These are phyloP conservation scores for Mythimna lalbum DNA, from an alignment of 2,888 invertebrate species.

Conservation along the genomic window DNA sequence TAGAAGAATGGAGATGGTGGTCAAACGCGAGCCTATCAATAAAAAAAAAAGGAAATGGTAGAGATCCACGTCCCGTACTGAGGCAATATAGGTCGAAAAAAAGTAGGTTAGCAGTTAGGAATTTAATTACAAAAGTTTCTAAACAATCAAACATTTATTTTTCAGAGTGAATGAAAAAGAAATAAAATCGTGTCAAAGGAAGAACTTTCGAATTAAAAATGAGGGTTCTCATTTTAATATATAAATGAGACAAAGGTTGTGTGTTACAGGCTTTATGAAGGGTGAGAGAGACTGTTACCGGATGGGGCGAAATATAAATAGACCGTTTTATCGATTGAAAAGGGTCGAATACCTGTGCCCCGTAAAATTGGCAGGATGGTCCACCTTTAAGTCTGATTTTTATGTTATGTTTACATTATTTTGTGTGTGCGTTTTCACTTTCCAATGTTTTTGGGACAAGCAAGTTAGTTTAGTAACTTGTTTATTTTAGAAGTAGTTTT, in stretches of 20 bases:
- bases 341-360: constrained; percentile 41
- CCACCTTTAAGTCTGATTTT: constrained; percentile 26
- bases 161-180: background rate
- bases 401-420: constrained; percentile 37
- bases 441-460: background rate
- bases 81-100: too few relatives aligned
- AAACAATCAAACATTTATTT: background rate
- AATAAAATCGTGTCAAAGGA: too few relatives aligned
- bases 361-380: constrained; percentile 44
- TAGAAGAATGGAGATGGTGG: too few relatives aligned
- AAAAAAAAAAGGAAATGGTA: too few relatives aligned
- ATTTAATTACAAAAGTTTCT: background rate
- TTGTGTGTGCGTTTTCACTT: constrained; percentile 27
- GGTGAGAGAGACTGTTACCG: constrained; percentile 49
- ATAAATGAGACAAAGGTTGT: constrained; percentile 30
- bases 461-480: background rate
- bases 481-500: background rate
- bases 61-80: too few relatives aligned
- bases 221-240: constrained; percentile 7
- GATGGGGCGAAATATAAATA: constrained; percentile 60
- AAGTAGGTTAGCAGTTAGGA: background rate
- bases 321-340: constrained; percentile 58
- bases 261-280: constrained; percentile 52
- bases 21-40: too few relatives aligned
- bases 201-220: constrained; percentile 13